phyloP scores from a whole-genome alignment of 92 coral and sea anemone species.

The Siderastrea radians region DNA sequence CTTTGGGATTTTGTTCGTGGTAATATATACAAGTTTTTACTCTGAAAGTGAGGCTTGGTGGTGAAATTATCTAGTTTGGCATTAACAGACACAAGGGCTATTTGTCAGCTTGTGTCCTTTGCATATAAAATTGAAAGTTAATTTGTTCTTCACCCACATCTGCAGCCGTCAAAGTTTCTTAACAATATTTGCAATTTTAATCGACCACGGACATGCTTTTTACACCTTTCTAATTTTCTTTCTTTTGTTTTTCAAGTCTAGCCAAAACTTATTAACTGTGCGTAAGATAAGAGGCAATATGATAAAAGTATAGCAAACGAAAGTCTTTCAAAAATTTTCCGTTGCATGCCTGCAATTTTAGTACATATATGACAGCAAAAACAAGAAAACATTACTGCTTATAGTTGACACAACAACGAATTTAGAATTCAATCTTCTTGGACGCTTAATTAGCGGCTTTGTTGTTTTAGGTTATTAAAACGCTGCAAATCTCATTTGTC shows the following conservation, averaged over 20 bases:
- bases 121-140: background rate
- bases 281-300: background rate
- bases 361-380: background rate
- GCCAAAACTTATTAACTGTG: background rate
- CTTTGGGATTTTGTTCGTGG: no score
- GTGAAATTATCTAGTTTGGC: no score
- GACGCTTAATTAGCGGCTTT: constrained; percentile 2
- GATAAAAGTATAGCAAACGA: background rate
- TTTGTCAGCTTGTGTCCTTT: background rate
- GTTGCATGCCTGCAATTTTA: background rate
- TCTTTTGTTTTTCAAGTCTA: background rate
- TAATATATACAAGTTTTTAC: no score
- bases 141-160: background rate
- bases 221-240: background rate
- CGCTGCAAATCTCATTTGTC: background rate
- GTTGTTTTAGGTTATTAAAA: background rate
- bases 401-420: background rate
- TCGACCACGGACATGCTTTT: constrained; percentile 8
- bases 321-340: background rate
- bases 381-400: no score
- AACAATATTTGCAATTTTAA: constrained; percentile 2
- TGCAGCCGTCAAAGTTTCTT: constrained; percentile 8
- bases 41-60: no score
- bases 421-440: background rate
- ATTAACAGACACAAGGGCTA: background rate